phyloP scores from a whole-genome alignment of 2,113 vertebrate species.

The Stercorarius parasiticus region DNA sequence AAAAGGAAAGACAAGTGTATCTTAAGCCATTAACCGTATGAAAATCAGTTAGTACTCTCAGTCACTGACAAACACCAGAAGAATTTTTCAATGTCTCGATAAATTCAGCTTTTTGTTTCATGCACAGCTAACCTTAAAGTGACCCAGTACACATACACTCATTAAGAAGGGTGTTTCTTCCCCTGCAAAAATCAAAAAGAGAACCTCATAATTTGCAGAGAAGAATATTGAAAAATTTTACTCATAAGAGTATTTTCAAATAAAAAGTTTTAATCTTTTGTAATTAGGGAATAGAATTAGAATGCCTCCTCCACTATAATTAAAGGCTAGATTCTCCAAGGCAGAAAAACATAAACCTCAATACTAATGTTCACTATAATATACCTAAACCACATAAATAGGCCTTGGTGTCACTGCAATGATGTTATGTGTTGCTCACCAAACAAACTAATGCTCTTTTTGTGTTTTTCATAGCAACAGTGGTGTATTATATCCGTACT shows the following conservation, averaged over 20 bases:
- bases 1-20: neutral
- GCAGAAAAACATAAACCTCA: neutral
- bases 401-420: neutral
- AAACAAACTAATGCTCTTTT: neutral
- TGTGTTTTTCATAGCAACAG: neutral
- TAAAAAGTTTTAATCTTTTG: neutral
- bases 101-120: neutral
- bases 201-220: neutral
- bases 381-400: neutral
- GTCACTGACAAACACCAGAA: neutral
- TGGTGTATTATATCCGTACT: neutral
- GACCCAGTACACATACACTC: neutral
- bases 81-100: neutral
- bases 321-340: neutral
- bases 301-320: neutral
- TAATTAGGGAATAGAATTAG: neutral
- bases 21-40: neutral
- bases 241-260: neutral
- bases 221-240: neutral
- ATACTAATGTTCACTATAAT: neutral
- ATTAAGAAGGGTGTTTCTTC: neutral
- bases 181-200: neutral
- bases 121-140: neutral
- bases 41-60: slow-evolving; percentile 4
- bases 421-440: neutral